Evolutionary conservation across 2,113 vertebrate genomes (phyloP).

Genomic region (Takifugu bimaculatus): DNA sequence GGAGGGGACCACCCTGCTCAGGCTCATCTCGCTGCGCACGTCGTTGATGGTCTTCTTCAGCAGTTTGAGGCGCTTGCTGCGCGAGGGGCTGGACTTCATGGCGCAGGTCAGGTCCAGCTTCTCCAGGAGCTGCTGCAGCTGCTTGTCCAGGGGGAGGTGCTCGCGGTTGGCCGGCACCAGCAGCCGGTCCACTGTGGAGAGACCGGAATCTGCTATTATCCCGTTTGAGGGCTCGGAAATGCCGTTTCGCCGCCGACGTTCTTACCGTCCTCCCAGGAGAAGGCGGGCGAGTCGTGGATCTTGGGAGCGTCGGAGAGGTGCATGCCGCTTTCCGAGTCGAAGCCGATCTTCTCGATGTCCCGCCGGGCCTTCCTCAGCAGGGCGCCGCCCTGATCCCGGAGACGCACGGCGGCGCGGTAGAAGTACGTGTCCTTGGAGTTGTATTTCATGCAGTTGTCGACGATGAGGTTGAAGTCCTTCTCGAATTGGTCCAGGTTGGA

Average conservation of each 20-base stretch:
- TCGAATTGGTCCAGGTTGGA: constrained; percentile 87
- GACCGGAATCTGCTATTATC: no score
- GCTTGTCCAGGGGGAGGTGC: constrained; percentile 85
- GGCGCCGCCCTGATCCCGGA: constrained; percentile 92
- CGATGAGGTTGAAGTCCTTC: constrained; percentile 90
- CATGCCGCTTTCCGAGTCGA: constrained; percentile 87
- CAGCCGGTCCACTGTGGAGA: constrained; percentile 84
- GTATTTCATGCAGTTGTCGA: constrained; percentile 96
- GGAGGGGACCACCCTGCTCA: constrained; percentile 75
- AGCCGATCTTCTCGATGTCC: constrained; percentile 85
- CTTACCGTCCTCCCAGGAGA: constrained; percentile 97
- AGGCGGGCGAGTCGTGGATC: constrained; percentile 74
- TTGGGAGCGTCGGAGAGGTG: constrained; percentile 86
- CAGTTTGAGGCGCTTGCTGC: constrained; percentile 91
- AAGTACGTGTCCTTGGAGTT: constrained; percentile 98
- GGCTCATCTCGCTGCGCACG: constrained; percentile 84
- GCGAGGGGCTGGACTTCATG: constrained; percentile 94
- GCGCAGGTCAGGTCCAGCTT: constrained; percentile 90
- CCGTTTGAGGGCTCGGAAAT: no score
- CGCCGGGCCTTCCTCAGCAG: constrained; percentile 87
- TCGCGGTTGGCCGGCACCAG: constrained; percentile 83
- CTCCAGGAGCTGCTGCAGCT: constrained; percentile 90
- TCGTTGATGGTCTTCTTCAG: constrained; percentile 89
- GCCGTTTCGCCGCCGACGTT: not conserved
- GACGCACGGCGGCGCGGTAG: constrained; percentile 86